A percentile compares a stretch with the other conserved stretches of the same genome.
Conservation (phyloP, 2,113 vertebrate species). For the Tretioscincus oriximinensis region DNA sequence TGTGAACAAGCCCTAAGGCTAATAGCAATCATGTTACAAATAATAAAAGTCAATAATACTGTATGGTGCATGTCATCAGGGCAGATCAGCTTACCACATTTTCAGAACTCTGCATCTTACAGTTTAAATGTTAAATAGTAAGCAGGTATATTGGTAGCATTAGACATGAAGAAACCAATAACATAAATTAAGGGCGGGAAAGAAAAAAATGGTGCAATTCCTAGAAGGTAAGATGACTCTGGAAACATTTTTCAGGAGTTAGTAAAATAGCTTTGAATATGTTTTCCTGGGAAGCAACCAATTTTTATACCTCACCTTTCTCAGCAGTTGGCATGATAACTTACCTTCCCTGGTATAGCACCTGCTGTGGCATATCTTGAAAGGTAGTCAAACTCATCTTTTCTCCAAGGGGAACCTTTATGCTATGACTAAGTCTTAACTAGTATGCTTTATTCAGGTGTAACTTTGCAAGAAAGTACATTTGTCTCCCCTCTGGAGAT, state of each 20-base stretch:
- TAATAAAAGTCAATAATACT: no score
- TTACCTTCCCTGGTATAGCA: conserved; percentile 38
- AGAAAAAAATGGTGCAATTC: conserved; percentile 29
- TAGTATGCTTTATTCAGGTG: conserved; percentile 44
- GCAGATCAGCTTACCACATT: no score
- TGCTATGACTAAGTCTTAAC: conserved; percentile 34
- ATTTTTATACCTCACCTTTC: conserved; percentile 52
- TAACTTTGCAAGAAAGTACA: conserved; percentile 32
- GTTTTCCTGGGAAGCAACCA: conserved; percentile 39
- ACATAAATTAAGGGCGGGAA: not conserved
- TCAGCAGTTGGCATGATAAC: conserved; percentile 31
- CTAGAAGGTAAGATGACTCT: conserved; percentile 14
- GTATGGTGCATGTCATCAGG: no score
- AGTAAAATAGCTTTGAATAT: conserved; percentile 54
- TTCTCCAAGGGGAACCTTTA: conserved; percentile 45
- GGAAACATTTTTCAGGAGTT: conserved; percentile 22
- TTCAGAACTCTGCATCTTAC: no score
- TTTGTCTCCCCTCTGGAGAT: conserved; percentile 20
- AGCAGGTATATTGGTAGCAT: no score
- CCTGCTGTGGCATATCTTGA: conserved; percentile 52
- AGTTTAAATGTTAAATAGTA: no score
- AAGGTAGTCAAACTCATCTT: conserved; percentile 41
- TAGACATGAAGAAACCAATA: no score
- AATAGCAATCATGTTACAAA: no score
- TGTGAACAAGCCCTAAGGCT: no score